These are phyloP conservation scores for Champsocephalus gunnari DNA, from an alignment of 2,797 vertebrate species.

Conservation along the genomic window DNA sequence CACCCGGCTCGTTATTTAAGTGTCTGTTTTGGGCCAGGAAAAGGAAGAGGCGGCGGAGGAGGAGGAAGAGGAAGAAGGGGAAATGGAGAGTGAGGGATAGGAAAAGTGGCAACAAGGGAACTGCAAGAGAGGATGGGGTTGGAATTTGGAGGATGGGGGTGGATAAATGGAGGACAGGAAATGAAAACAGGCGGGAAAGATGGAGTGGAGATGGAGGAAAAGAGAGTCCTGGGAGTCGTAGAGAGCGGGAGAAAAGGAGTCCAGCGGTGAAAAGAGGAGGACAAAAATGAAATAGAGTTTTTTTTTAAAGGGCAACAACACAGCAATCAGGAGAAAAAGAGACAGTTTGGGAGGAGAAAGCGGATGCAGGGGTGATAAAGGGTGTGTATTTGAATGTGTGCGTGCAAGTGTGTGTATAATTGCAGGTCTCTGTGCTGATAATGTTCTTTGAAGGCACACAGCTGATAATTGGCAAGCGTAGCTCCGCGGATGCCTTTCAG, in stretches of 20 bases:
- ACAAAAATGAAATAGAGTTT: neutral
- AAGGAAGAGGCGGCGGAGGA: constrained; percentile 45
- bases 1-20: constrained; percentile 77
- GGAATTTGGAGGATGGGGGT: constrained; percentile 29
- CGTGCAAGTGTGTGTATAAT: constrained; percentile 62
- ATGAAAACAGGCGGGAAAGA: constrained; percentile 31
- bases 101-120: constrained; percentile 48
- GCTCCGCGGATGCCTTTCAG: constrained; percentile 76
- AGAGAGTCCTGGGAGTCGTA: constrained; percentile 44
- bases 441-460: constrained; percentile 84
- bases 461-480: constrained; percentile 84
- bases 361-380: constrained; percentile 62
- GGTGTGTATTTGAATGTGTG: constrained; percentile 36
- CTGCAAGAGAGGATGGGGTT: constrained; percentile 15
- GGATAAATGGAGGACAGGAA: constrained; percentile 46
- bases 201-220: constrained; percentile 27
- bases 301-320: constrained; percentile 9
- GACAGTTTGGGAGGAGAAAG: constrained; percentile 39
- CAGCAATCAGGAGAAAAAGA: constrained; percentile 44
- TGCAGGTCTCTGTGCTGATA: constrained; percentile 85
- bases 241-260: constrained; percentile 6
- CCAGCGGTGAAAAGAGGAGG: neutral
- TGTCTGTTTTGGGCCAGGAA: constrained; percentile 63
- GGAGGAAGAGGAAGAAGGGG: neutral
- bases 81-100: constrained; percentile 1